phyloP scores from a whole-genome alignment of 2,888 invertebrate genomes.

The Spilosoma lubricipeda region DNA sequence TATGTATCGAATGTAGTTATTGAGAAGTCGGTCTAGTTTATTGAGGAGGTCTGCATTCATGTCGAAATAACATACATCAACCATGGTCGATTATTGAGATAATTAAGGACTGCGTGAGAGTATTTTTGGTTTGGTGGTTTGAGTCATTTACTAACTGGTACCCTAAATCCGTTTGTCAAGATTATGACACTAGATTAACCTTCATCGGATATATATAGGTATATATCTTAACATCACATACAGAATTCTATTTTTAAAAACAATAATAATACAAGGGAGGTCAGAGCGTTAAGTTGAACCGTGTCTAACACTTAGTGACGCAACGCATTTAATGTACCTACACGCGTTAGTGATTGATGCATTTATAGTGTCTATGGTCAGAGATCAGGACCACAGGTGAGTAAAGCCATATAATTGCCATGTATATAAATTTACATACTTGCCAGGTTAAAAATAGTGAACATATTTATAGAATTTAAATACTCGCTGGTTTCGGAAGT shows the following conservation, averaged over 20 bases:
- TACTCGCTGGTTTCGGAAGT: not conserved
- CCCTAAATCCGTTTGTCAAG: not conserved
- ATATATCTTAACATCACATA: no score
- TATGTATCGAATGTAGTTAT: no score
- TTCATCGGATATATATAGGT: not conserved
- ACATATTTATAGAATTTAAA: not conserved
- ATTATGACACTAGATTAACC: not conserved
- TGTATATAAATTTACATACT: conserved; percentile 9
- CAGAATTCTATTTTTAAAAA: not conserved
- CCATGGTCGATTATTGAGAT: no score
- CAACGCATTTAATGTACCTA: not conserved
- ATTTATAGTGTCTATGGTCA: conserved; percentile 24
- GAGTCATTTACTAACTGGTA: not conserved
- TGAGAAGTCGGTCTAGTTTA: no score
- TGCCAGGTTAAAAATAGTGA: not conserved
- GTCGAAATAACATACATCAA: no score
- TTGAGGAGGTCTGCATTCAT: no score
- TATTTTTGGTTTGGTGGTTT: no score
- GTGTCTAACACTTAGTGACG: not conserved
- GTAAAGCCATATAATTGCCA: conserved; percentile 6
- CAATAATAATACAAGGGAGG: not conserved
- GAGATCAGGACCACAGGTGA: conserved; percentile 32
- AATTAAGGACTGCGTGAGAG: no score
- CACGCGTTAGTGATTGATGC: conserved; percentile 7
- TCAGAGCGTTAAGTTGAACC: not conserved